A percentile compares a stretch with the other conserved stretches of the same genome.
Conservation (phyloP, 2,113 vertebrate species). For the Thamnaconus septentrionalis region DNA sequence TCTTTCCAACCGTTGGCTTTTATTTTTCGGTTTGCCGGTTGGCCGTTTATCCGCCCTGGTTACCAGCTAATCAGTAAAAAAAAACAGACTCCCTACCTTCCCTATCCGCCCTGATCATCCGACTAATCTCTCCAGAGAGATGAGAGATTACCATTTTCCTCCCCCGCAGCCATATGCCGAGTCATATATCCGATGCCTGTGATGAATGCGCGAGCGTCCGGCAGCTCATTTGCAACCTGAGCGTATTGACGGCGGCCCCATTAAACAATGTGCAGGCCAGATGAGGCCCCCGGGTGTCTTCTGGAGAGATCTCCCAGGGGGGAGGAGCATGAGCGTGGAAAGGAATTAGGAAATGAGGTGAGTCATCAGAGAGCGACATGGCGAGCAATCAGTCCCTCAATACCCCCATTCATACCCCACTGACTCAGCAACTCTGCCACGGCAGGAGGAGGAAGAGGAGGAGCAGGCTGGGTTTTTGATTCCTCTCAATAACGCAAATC, state of each 20-base stretch:
- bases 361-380: slow-evolving; percentile 49
- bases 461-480: not conserved
- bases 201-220: slow-evolving; percentile 35
- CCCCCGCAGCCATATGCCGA: slow-evolving; percentile 50
- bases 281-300: slow-evolving; percentile 39
- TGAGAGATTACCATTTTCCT: slow-evolving; percentile 46
- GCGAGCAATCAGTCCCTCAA: slow-evolving; percentile 38
- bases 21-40: not conserved
- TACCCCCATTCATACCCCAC: slow-evolving; percentile 13
- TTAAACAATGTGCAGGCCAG: slow-evolving; percentile 43
- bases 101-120: slow-evolving; percentile 40
- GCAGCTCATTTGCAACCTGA: slow-evolving; percentile 38
- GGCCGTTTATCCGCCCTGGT: slow-evolving; percentile 21
- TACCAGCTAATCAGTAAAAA: slow-evolving; percentile 27
- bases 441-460: slow-evolving; percentile 5
- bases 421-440: slow-evolving; percentile 49
- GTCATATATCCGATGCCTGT: slow-evolving; percentile 39
- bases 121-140: slow-evolving; percentile 54
- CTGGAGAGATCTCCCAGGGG: slow-evolving; percentile 6
- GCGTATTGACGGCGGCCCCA: slow-evolving; percentile 37
- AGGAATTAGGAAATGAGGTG: slow-evolving; percentile 32
- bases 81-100: slow-evolving; percentile 25
- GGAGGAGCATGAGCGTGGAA: slow-evolving; percentile 22
- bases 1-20: not conserved
- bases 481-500: no score